Evolutionary conservation across 1,140 invertebrate genomes (phyloP), one percentile per base, ranked within the genome.

Genomic region (Calosoma granatense): DNA sequence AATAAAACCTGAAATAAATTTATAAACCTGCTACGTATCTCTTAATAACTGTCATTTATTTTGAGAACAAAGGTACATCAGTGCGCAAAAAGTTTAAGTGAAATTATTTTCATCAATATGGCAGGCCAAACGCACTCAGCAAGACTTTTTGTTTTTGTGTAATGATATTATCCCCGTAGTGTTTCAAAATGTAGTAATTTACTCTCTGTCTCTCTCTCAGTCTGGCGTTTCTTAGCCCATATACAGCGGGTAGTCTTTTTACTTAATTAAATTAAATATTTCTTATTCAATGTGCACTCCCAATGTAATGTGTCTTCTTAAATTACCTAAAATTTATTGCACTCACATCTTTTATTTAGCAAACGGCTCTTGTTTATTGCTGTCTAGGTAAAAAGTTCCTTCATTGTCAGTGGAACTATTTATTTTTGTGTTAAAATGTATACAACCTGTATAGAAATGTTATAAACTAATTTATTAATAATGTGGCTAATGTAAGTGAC

Each of bases 211-310:
- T n/a, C n/a, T n/a, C n/a, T n/a, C n/a, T n/a, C n/a, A n/a, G n/a
- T n/a, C n/a, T n/a, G n/a, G 26, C n/a, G 26, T 36, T n/a, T 36
- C 26, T 9, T 36, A 6, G 6, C n/a, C 6, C 26, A 9, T 36
- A 6, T 36, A 9, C 26, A 36, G 26, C 26, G 26, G 26, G 26
- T 17, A 47, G 41, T 47, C 41, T 47, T 47, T 47, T 47, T 47
- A 47, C 41, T 47, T 47, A 47, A 47, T 47, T 47, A 47, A 47
- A 47, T 47, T 47, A 47, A 47, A 47, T 47, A 47, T 17, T 47
- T 47, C 41, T 47, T 47, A 47, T 47, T 47, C 41, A 47, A 17
- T 47, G 41, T 47, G 41, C 15, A 47, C 6, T 17, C 41, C 41
- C 6, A 17, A 47, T 11, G 15, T 17, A 17, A 47, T 47, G 41